phyloP scores from a whole-genome alignment of 92 coral and sea anemone species.

The Palythoa heliodiscus region DNA sequence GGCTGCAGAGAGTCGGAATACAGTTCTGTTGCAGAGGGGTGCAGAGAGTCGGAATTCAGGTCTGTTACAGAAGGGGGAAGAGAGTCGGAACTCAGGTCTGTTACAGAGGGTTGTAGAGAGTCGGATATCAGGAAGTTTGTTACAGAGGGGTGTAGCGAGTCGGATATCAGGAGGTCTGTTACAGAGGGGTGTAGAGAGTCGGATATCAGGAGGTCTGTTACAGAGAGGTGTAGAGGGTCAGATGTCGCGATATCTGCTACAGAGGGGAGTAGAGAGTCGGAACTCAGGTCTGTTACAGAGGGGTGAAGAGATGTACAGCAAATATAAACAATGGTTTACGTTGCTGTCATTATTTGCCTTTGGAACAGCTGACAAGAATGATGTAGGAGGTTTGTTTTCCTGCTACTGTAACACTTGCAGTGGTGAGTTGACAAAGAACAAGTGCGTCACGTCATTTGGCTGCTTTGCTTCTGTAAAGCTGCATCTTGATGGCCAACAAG shows the following conservation, averaged over 20 bases:
- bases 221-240: too few relatives aligned
- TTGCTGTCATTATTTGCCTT: neutral
- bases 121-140: neutral
- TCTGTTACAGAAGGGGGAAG: too few relatives aligned
- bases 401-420: constrained; percentile 58
- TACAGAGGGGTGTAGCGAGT: too few relatives aligned
- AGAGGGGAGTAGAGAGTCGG: too few relatives aligned
- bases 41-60: too few relatives aligned
- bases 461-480: constrained; percentile 49
- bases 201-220: neutral
- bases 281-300: neutral
- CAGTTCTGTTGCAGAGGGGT: too few relatives aligned
- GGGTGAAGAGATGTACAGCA: neutral
- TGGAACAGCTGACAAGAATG: neutral
- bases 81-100: neutral
- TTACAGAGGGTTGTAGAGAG: too few relatives aligned
- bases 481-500: constrained; percentile 43
- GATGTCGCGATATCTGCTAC: too few relatives aligned
- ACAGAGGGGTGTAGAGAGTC: too few relatives aligned
- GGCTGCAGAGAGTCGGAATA: too few relatives aligned
- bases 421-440: constrained; percentile 20
- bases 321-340: neutral
- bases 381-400: constrained; percentile 26
- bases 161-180: neutral
- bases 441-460: constrained; percentile 47